These are phyloP conservation scores for Allobates femoralis DNA, from an alignment of 2,797 vertebrate species.

Conservation along the genomic window DNA sequence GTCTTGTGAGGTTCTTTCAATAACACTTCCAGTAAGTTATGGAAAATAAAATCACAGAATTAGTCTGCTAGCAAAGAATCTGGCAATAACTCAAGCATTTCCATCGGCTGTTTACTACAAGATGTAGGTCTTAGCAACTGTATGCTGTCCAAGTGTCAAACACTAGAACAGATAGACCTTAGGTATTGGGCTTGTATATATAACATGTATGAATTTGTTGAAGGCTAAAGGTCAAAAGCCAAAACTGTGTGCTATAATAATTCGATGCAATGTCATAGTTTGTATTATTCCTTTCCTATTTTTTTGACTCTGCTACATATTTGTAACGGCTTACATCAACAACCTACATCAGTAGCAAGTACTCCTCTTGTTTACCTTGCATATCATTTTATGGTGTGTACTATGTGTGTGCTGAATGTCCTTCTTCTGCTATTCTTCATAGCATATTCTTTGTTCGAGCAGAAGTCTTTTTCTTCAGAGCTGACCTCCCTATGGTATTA, in stretches of 20 bases:
- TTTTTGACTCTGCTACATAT: slow-evolving; percentile 3
- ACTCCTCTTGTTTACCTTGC: not conserved
- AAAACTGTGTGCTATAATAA: slow-evolving; percentile 37
- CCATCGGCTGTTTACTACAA: slow-evolving; percentile 62
- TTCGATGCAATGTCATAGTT: slow-evolving; percentile 23
- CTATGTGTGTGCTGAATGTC: not conserved
- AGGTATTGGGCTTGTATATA: slow-evolving; percentile 59
- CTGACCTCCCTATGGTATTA: too few species aligned
- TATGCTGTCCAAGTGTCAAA: slow-evolving; percentile 63
- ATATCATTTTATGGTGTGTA: not conserved
- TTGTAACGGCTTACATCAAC: not conserved
- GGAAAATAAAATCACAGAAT: slow-evolving; percentile 62
- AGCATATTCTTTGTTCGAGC: not conserved
- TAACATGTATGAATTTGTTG: slow-evolving; percentile 47
- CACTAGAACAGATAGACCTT: slow-evolving; percentile 56
- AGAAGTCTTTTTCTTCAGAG: too few species aligned
- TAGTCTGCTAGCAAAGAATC: slow-evolving; percentile 58
- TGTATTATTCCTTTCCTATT: not conserved
- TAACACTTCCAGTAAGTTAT: slow-evolving; percentile 62
- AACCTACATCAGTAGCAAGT: slow-evolving; percentile 12
- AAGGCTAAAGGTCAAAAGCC: slow-evolving; percentile 38
- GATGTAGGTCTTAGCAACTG: slow-evolving; percentile 62
- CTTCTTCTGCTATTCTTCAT: not conserved
- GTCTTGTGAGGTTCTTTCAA: slow-evolving; percentile 62
- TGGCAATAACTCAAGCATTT: slow-evolving; percentile 63